Base-by-base conservation (phyloP, 1,140 invertebrate genomes). In the Rhagoletis zephyria region DNA sequence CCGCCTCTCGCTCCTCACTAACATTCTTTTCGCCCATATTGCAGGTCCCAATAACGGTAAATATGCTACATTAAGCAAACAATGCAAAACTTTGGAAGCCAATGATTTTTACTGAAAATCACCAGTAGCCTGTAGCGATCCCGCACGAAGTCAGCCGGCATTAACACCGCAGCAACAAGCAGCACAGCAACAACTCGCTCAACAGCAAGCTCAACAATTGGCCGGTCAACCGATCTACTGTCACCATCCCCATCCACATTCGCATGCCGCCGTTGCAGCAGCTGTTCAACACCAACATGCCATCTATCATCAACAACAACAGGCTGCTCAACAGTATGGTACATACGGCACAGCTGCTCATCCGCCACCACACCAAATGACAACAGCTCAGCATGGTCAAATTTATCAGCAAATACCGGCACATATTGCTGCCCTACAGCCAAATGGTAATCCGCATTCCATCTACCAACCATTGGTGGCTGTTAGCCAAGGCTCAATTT, bases 61-160 rank as follows among this genome's bases (percentile, higher is more conserved):
- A 95, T 97, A 97, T 95, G 96, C 96, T 94, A 97, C 97, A 94
- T 94, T 98, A 94, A 97, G 96, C 95, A 97, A 97, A 94, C 97
- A 97, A 94, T 98, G 97, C 95, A 98, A 98, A 94, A 98, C 97
- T 87, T 94, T 98, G 85, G 97, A 98, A 94, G 97, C 97, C 88
- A 97, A 96, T 92, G 97, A 98, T 94, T 98, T 97, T 94, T 98
- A 98, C 96, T 98, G 96, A 97, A 96, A 95, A 93, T 95, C 94
- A 94, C 95, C 94, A 94, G 93, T 94, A 93, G 94, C 94, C 93
- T 94, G 93, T 89, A 90, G 87, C 89, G 89, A 89, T 60, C 90
- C 85, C 14, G 67, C 61, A 74, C 74, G 60, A 60, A 59, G 48
- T 61, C 87, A 85, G 40, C 87, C 56, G 88, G 87, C 74, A 88